Evolutionary conservation across 2,113 vertebrate species (phyloP).

Genomic region (Polyodon spathula): DNA sequence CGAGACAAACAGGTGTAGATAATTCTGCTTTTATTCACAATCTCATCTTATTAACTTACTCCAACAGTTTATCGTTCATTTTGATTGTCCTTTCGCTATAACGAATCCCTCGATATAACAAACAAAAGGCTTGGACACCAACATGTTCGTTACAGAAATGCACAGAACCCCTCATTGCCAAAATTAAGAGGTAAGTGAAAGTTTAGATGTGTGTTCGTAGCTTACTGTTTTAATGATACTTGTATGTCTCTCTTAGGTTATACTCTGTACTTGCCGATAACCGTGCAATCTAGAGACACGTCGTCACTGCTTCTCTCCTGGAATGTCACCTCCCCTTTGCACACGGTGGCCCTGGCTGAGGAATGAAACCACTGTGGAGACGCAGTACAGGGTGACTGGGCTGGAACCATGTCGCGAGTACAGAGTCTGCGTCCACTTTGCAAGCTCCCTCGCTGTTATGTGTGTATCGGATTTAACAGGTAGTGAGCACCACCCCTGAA

Average conservation of each 20-base stretch:
- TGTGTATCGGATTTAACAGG: constrained; percentile 44
- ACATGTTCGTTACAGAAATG: too few species aligned
- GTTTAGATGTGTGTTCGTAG: too few species aligned
- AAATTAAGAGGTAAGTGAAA: too few species aligned
- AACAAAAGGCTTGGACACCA: too few species aligned
- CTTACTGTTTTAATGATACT: too few species aligned
- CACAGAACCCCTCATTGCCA: too few species aligned
- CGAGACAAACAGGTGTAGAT: too few species aligned
- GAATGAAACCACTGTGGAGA: background rate
- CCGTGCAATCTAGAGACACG: constrained; percentile 28
- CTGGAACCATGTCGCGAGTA: constrained; percentile 40
- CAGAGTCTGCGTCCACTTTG: constrained; percentile 35
- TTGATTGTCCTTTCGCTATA: too few species aligned
- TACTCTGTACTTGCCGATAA: constrained; percentile 25
- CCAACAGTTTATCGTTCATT: too few species aligned
- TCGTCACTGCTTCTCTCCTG: constrained; percentile 38
- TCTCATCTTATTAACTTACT: too few species aligned
- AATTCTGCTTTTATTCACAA: too few species aligned
- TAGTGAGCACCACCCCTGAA: constrained; percentile 17
- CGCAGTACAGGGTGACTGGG: constrained; percentile 31
- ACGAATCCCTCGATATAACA: too few species aligned
- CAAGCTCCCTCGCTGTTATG: constrained; percentile 20
- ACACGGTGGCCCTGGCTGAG: constrained; percentile 20
- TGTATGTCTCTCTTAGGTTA: constrained; percentile 33
- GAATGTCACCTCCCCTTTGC: background rate